These are phyloP conservation scores for Liparis tanakae DNA, from an alignment of 2,797 vertebrate species.

Conservation along the genomic window DNA sequence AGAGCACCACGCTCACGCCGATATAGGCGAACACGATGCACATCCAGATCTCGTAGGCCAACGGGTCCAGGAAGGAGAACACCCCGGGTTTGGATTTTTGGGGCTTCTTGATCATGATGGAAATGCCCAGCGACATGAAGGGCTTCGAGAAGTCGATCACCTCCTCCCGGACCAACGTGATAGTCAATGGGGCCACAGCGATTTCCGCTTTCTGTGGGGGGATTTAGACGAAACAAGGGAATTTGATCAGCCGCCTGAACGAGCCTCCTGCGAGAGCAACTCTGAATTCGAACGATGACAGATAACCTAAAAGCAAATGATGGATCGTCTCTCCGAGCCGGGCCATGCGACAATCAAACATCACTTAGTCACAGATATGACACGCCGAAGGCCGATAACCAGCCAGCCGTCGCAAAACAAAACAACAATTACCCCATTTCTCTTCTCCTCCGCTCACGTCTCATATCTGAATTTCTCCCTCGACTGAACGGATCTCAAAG, in stretches of 20 bases:
- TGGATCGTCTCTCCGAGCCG: conserved; percentile 47
- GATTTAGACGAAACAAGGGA: conserved; percentile 19
- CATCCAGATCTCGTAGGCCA: conserved; percentile 99
- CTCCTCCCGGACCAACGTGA: conserved; percentile 96
- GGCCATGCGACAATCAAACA: conserved; percentile 43
- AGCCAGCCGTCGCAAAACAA: conserved; percentile 36
- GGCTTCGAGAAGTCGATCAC: conserved; percentile 98
- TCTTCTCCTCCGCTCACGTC: conserved; percentile 40
- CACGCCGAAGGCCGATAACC: conserved; percentile 27
- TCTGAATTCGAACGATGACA: conserved; percentile 34
- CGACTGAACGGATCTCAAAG: conserved; percentile 53
- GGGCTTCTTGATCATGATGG: conserved; percentile 98
- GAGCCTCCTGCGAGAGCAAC: conserved; percentile 15
- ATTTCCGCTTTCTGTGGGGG: conserved; percentile 94
- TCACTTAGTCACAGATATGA: conserved; percentile 54
- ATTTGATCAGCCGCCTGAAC: conserved; percentile 37
- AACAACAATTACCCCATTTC: conserved; percentile 41
- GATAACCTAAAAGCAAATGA: conserved; percentile 50
- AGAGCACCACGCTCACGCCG: conserved; percentile 97
- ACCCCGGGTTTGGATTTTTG: conserved; percentile 97
- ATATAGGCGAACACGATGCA: conserved; percentile 99
- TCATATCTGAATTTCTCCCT: conserved; percentile 48
- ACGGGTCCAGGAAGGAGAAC: conserved; percentile 96
- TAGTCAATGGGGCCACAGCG: conserved; percentile 95
- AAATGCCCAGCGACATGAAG: conserved; percentile 97